A percentile compares a stretch with the other conserved stretches of the same genome.
These are phyloP conservation scores for Leucophora obtusa DNA, from an alignment of 2,888 invertebrate species.

Conservation along the genomic window DNA sequence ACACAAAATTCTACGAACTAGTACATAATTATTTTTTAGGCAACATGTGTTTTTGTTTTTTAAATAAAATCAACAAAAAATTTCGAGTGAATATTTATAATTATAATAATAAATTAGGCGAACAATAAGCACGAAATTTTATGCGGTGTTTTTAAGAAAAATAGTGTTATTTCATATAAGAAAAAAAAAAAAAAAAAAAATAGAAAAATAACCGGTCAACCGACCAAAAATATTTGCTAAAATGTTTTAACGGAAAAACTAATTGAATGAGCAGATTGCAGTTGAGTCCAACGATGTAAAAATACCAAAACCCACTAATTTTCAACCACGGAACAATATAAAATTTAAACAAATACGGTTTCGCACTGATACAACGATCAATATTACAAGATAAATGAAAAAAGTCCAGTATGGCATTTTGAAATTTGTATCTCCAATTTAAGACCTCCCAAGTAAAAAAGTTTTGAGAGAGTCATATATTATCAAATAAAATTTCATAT, in stretches of 20 bases:
- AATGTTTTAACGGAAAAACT: neutral
- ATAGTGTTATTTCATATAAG: no score
- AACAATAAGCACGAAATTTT: neutral
- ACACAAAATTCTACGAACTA: constrained; percentile 3
- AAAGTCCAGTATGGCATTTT: no score
- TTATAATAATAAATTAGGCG: neutral
- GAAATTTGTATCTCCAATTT: no score
- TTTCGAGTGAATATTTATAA: neutral
- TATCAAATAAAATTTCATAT: no score
- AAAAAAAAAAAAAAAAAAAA: neutral
- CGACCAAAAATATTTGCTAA: neutral
- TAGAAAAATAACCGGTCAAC: neutral
- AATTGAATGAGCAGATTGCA: neutral
- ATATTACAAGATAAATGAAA: no score
- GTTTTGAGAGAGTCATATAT: no score
- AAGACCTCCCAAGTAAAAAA: no score
- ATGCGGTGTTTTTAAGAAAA: neutral
- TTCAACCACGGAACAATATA: constrained; percentile 9
- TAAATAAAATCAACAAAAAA: neutral
- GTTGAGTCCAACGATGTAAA: neutral
- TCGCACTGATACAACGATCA: constrained; percentile 1
- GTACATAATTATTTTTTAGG: constrained; percentile 37
- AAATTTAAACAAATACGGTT: constrained; percentile 9
- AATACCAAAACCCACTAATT: neutral
- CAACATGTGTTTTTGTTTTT: constrained; percentile 39